Evolutionary conservation across 2,888 invertebrate genomes (phyloP), one percentile per base, ranked within the genome.

Genomic region (Hybos culiciformis): DNA sequence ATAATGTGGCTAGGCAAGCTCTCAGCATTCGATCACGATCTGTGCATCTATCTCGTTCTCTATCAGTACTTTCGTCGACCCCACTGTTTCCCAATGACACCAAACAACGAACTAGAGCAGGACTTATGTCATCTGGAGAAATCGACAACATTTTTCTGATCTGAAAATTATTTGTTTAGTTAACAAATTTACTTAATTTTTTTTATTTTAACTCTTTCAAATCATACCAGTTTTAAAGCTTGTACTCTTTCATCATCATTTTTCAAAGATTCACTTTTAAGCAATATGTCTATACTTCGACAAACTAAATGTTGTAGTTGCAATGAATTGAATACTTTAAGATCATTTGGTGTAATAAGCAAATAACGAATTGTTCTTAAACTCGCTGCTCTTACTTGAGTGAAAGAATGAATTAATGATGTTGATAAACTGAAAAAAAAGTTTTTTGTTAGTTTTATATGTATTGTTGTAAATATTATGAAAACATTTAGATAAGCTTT

Each of bases 181-280:
- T 11, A 33, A 20, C 29, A 33, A 9, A 23, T 23, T 5, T 23
- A 7, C 6, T 23, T 7, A 7, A 23, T 7, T 23, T 7, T 23
- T 23, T 23, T 23, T 18, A 14, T 29, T 31, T 11, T n/a, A 21
- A 36, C 2, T 15, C 5, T 18, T 32, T 49, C 51, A n/a, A n/a
- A n/a, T n/a, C n/a, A n/a, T 43, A 88, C 83, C 46, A 96, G 75
- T 55, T 92, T 81, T 54, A 94, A 70, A 1, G 90, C 92, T 68
- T 94, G 94, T 42, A 90, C 78, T 34, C 93, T 75, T 64, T 94
- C 96, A 53, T 88, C 80, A 62, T 96, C 94, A 65, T 91, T 92
- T 54, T 84, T 84, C n/a, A n/a, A n/a, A n/a, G n/a, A n/a, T n/a
- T n/a, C n/a, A n/a, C n/a, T n/a, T n/a, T n/a, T n/a, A 38, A 91